Conservation (phyloP, 2,888 invertebrate species). For the Lathronympha strigana region DNA sequence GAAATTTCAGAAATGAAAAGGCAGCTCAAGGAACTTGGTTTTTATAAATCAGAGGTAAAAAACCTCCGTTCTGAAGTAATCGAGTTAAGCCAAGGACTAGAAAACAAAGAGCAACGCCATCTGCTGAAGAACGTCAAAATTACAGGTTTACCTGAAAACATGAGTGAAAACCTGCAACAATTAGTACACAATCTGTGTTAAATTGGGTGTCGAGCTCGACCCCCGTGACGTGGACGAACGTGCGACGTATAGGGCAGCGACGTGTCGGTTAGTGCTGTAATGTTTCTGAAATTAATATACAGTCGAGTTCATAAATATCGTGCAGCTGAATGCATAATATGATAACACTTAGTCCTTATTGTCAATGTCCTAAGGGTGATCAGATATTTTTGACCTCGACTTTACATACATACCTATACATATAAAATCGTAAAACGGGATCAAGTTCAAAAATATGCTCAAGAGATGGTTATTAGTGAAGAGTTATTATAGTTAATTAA, state of each 20-base stretch:
- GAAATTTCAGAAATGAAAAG: not conserved
- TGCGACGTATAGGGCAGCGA: not conserved
- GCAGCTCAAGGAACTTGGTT: not conserved
- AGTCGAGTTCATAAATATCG: too few species aligned
- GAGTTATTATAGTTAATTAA: too few species aligned
- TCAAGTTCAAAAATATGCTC: too few species aligned
- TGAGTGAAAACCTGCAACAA: not conserved
- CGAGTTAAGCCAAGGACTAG: not conserved
- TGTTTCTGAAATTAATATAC: too few species aligned
- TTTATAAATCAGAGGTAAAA: not conserved
- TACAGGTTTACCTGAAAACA: not conserved
- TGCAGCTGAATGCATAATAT: too few species aligned
- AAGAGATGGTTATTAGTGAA: too few species aligned
- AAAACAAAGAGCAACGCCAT: not conserved
- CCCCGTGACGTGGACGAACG: not conserved
- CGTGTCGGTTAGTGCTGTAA: not conserved
- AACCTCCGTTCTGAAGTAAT: not conserved
- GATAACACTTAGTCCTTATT: too few species aligned
- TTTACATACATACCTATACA: too few species aligned
- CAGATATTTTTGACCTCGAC: too few species aligned
- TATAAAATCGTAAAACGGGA: too few species aligned
- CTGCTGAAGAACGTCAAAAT: not conserved
- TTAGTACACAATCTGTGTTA: not conserved
- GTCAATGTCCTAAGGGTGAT: too few species aligned
- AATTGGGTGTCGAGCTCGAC: not conserved